Percentiles rank a stretch among this genome's conserved stretches.
Conservation (phyloP, 2,797 vertebrate genomes). For the Rhabdophis nuchalis region DNA sequence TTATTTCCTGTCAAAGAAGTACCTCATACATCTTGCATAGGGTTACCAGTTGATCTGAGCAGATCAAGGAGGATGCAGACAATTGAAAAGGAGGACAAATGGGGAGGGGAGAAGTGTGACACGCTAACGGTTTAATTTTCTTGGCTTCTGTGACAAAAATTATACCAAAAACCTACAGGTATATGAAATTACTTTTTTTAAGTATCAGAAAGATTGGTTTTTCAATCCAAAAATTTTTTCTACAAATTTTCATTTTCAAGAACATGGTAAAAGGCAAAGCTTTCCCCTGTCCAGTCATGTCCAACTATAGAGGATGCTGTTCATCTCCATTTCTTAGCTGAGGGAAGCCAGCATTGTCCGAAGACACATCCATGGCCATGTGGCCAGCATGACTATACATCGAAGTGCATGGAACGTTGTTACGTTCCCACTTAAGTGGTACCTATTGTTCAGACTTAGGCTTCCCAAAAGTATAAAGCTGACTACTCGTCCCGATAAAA, state of each 20-base stretch:
- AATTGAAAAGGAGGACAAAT: background rate
- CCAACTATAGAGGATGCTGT: background rate
- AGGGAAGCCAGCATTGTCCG: background rate
- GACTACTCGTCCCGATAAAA: too few species aligned
- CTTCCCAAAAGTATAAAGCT: too few species aligned
- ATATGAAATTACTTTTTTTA: background rate
- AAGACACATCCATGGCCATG: background rate
- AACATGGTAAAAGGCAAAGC: background rate
- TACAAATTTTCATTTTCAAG: background rate
- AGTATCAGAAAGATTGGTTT: background rate
- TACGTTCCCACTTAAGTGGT: background rate
- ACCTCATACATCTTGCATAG: background rate
- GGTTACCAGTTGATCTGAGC: background rate
- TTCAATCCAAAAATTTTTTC: background rate
- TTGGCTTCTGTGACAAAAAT: background rate
- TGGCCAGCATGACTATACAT: background rate
- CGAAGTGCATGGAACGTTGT: background rate
- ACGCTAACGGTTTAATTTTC: background rate
- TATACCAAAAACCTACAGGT: background rate
- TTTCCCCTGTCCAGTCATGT: background rate
- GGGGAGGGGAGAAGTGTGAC: background rate
- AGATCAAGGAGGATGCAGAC: background rate
- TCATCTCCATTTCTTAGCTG: background rate
- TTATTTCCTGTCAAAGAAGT: constrained; percentile 9
- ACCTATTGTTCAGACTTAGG: background rate